Base-by-base conservation (phyloP, 2,113 vertebrate genomes). In the Psilopsiagon aymara region DNA sequence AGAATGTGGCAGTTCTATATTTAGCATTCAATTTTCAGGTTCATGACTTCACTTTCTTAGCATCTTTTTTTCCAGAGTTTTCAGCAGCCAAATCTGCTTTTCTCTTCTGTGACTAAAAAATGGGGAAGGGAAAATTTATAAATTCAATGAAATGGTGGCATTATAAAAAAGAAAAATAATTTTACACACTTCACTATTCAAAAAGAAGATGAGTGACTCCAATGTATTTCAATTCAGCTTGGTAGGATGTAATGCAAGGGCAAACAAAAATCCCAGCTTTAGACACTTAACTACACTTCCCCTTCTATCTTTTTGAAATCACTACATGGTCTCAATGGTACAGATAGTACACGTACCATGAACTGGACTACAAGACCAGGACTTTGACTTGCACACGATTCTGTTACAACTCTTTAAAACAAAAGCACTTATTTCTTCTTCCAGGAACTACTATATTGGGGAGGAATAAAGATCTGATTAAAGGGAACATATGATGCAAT, bases 41-140 rank as follows among this genome's bases (percentile, higher is more conserved):
- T 99, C 97, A 99, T 2, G 98, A 97, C 97, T 98, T 99, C 83
- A 98, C 97, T 97, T 98, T 99, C 96, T 99, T 99, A 76, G 97
- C 97, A 96, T 99, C 98, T 87, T 99, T 99, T 96, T 98, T 98
- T 70, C 97, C 98, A 92, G 98, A 97, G 82, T 93, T 97, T 88
- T 99, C 99, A 91, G 98, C 25, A 57, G 97, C 92, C 94, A 97
- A 81, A 88, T 99, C 98, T 83, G 98, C 98, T 98, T 99, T 99
- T 94, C 99, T 98, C 97, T 99, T 99, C 86, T 98, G 98, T 90
- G 98, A 98, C 98, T 99, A 95, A 89, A 59, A 35, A 59, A 59
- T 10, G 9, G 33, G 9, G 20, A 23, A 21, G 33, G 86, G 97
- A 63, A 79, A 62, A 79, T 76, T 94, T 53, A 94, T 70, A 89